phyloP scores from a whole-genome alignment of 2,797 vertebrate species.

The Paratrypauchen microcephalus region DNA sequence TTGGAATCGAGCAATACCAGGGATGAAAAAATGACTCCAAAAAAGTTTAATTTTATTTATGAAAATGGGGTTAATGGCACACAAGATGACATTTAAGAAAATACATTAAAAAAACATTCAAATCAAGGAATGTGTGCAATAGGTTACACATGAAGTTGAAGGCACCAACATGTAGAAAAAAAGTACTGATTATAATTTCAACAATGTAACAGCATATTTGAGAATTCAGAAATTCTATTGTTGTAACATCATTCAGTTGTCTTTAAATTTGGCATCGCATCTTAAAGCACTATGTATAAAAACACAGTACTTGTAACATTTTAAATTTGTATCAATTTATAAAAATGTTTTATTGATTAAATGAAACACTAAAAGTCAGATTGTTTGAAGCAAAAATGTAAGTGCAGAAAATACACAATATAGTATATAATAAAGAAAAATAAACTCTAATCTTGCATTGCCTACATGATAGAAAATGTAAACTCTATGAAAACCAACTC shows the following conservation, averaged over 20 bases:
- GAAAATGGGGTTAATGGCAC: slow-evolving; percentile 38
- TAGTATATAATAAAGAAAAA: background rate
- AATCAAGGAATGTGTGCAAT: slow-evolving; percentile 19
- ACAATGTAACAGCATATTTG: background rate
- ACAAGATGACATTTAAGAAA: slow-evolving; percentile 19
- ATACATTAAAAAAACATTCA: slow-evolving; percentile 26
- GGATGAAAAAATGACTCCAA: slow-evolving; percentile 21
- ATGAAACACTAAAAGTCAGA: slow-evolving; percentile 7
- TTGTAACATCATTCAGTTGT: slow-evolving; percentile 10
- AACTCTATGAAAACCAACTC: slow-evolving; percentile 9
- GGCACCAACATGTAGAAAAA: slow-evolving; percentile 14
- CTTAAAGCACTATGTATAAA: background rate
- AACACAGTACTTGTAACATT: slow-evolving; percentile 5
- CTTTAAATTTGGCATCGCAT: background rate
- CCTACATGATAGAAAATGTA: slow-evolving; percentile 17
- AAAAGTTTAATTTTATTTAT: slow-evolving; percentile 58
- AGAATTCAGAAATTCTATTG: background rate
- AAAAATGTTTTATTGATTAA: background rate
- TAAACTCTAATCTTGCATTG: slow-evolving; percentile 10
- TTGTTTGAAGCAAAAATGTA: slow-evolving; percentile 31
- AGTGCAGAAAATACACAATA: slow-evolving; percentile 13
- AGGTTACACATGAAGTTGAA: slow-evolving; percentile 24
- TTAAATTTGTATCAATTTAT: background rate
- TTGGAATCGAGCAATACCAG: background rate
- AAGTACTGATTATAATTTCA: slow-evolving; percentile 14